These are phyloP conservation scores for Neodiprion pinetum DNA, from an alignment of 1,140 invertebrate genomes.

Conservation along the genomic window DNA sequence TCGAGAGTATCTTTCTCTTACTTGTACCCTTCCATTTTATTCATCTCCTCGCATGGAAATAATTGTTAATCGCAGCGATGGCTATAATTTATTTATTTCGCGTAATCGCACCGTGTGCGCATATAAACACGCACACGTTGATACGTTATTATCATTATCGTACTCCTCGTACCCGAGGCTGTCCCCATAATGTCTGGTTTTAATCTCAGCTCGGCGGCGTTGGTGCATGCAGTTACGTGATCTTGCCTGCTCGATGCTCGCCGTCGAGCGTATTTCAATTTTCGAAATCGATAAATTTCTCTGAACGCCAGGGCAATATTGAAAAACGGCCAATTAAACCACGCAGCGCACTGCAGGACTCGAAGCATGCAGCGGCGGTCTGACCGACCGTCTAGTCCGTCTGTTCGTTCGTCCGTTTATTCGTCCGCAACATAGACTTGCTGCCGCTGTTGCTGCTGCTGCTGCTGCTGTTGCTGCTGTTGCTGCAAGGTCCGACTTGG, in stretches of 20 bases:
- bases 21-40: no score
- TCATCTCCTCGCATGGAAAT: no score
- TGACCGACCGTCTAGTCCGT: no score
- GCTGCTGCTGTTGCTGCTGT: neutral
- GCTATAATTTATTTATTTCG: no score
- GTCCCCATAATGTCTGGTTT: neutral
- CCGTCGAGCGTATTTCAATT: neutral
- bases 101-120: no score
- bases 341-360: neutral
- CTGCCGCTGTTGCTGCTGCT: no score
- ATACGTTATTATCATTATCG: no score
- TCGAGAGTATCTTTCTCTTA: no score
- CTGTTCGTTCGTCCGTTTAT: neutral
- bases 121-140: no score
- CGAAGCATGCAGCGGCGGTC: neutral
- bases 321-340: constrained; percentile 1
- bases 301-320: neutral
- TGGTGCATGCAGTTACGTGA: neutral
- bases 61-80: no score
- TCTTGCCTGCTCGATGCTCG: neutral
- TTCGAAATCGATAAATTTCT: constrained; percentile 7
- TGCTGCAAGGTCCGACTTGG: neutral
- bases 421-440: neutral
- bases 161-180: no score
- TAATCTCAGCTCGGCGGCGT: neutral